Percentiles rank a stretch among this genome's conserved stretches.
These are phyloP conservation scores for Lophotriccus pileatus DNA, from an alignment of 2,797 vertebrate genomes.

Conservation along the genomic window DNA sequence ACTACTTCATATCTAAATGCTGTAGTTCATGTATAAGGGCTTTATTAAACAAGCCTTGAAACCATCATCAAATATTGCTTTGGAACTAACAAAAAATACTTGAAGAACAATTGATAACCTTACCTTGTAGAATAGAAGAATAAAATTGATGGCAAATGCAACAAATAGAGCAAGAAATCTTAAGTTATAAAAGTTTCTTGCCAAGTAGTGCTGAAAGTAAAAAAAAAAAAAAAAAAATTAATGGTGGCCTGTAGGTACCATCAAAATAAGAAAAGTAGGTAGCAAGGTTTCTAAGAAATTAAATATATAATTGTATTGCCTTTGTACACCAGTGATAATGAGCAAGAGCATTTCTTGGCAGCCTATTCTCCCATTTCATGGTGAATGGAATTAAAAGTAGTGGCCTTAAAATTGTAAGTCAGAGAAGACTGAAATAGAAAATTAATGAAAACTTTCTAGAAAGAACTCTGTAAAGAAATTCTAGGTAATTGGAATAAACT, in stretches of 20 bases:
- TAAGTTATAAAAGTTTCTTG: slow-evolving; percentile 98
- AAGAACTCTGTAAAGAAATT: neutral
- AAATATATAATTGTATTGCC: neutral
- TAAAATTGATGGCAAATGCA: slow-evolving; percentile 99
- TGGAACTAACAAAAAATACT: neutral
- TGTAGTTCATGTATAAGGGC: neutral
- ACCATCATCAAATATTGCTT: neutral
- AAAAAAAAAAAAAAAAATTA: neutral
- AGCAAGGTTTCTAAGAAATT: neutral
- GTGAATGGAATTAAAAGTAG: neutral
- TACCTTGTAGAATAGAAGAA: slow-evolving; percentile 99
- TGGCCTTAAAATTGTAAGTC: neutral
- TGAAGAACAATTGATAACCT: neutral
- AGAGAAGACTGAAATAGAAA: neutral
- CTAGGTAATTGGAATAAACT: neutral
- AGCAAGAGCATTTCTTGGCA: neutral
- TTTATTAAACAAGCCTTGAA: neutral
- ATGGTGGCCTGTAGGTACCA: neutral
- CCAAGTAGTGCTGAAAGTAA: slow-evolving; percentile 91
- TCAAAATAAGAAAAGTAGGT: neutral
- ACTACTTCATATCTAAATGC: neutral
- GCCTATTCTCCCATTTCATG: neutral
- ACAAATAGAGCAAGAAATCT: slow-evolving; percentile 96
- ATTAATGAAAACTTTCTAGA: neutral
- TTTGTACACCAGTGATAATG: neutral